phyloP scores from a whole-genome alignment of 2,113 vertebrate species.

The Nothobranchius furzeri region DNA sequence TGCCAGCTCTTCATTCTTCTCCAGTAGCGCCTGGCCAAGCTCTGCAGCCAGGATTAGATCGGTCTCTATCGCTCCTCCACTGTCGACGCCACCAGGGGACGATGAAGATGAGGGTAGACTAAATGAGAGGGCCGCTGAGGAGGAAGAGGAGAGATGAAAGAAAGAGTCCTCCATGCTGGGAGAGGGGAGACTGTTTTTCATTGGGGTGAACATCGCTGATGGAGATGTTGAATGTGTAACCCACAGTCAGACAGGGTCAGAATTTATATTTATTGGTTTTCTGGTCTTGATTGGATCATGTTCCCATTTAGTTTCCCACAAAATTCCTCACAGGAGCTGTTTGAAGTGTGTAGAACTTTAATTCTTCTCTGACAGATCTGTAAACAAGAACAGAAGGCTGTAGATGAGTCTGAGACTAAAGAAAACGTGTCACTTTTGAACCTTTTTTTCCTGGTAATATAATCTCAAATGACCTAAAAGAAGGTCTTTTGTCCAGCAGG shows the following conservation, averaged over 20 bases:
- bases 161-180: slow-evolving; percentile 80
- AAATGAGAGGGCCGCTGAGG: slow-evolving; percentile 64
- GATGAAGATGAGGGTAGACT: slow-evolving; percentile 41
- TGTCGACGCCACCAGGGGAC: slow-evolving; percentile 42
- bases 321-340: background rate
- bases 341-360: slow-evolving; percentile 3
- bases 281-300: background rate
- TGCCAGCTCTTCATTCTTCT: slow-evolving; percentile 80
- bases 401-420: slow-evolving; percentile 16
- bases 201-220: slow-evolving; percentile 66
- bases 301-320: slow-evolving; percentile 24
- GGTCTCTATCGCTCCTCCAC: slow-evolving; percentile 69
- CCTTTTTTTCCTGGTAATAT: slow-evolving; percentile 55
- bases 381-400: slow-evolving; percentile 5
- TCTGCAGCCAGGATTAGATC: slow-evolving; percentile 83
- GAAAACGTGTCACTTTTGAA: background rate
- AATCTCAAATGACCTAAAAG: slow-evolving; percentile 47
- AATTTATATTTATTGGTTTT: background rate
- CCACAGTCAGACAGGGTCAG: too few species aligned
- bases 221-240: background rate
- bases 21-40: slow-evolving; percentile 80
- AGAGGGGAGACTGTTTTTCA: slow-evolving; percentile 73
- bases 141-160: slow-evolving; percentile 77
- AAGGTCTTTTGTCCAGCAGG: slow-evolving; percentile 62
- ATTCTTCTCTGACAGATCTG: slow-evolving; percentile 19